phyloP scores from a whole-genome alignment of 2,113 vertebrate genomes.

The Anguilla japonica region DNA sequence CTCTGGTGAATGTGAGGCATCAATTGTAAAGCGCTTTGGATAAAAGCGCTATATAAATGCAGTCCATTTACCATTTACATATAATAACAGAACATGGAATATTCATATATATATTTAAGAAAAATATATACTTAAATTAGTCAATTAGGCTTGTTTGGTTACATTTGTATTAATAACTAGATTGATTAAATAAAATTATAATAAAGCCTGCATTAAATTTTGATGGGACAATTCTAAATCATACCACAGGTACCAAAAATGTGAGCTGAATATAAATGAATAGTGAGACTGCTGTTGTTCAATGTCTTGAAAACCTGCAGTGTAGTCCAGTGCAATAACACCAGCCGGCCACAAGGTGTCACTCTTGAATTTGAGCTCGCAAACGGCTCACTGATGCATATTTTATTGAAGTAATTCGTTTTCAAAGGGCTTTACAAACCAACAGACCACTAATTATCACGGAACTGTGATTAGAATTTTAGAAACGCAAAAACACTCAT shows the following conservation, averaged over 20 bases:
- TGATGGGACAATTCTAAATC: no score
- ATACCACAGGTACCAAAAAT: background rate
- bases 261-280: background rate
- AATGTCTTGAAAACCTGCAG: background rate
- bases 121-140: background rate
- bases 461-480: no score
- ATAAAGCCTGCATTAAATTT: no score
- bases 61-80: background rate
- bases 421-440: background rate
- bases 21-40: no score
- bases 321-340: background rate
- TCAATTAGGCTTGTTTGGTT: background rate
- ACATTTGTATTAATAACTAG: background rate
- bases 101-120: no score
- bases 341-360: background rate
- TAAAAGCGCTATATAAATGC: no score
- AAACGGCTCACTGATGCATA: background rate
- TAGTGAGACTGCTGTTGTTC: no score
- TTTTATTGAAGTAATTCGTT: background rate
- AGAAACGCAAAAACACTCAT: no score
- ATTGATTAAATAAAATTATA: no score
- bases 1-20: no score
- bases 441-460: background rate
- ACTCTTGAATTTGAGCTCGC: background rate
- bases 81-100: no score